These are phyloP conservation scores for Vombatus ursinus DNA, from an alignment of 2,113 vertebrate species.

Conservation along the genomic window DNA sequence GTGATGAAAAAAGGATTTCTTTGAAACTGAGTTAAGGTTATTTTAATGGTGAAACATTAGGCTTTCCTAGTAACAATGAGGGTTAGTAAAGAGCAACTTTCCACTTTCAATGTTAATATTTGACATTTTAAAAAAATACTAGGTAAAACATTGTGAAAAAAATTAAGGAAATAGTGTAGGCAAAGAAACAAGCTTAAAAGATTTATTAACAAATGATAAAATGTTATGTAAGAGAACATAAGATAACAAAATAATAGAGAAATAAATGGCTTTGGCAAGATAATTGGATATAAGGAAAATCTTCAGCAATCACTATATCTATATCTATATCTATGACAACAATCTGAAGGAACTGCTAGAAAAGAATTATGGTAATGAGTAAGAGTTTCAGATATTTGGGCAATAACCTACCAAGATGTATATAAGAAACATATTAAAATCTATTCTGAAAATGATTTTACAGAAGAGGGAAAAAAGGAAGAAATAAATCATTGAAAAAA, in stretches of 20 bases:
- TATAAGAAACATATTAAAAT: neutral
- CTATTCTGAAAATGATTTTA: neutral
- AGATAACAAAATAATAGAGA: neutral
- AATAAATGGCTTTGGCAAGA: neutral
- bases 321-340: neutral
- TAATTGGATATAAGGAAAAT: neutral
- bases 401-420: neutral
- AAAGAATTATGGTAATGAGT: neutral
- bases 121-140: neutral
- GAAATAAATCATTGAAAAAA: neutral
- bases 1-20: neutral
- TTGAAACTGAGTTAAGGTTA: neutral
- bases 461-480: neutral
- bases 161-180: neutral
- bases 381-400: neutral
- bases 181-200: neutral
- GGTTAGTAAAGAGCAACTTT: neutral
- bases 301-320: neutral
- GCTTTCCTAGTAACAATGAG: neutral
- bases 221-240: neutral
- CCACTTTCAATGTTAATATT: neutral
- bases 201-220: neutral
- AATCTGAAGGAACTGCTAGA: neutral
- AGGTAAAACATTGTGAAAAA: neutral
- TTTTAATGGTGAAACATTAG: neutral